Conservation (phyloP, 2,797 vertebrate species). For the Carduelis carduelis region DNA sequence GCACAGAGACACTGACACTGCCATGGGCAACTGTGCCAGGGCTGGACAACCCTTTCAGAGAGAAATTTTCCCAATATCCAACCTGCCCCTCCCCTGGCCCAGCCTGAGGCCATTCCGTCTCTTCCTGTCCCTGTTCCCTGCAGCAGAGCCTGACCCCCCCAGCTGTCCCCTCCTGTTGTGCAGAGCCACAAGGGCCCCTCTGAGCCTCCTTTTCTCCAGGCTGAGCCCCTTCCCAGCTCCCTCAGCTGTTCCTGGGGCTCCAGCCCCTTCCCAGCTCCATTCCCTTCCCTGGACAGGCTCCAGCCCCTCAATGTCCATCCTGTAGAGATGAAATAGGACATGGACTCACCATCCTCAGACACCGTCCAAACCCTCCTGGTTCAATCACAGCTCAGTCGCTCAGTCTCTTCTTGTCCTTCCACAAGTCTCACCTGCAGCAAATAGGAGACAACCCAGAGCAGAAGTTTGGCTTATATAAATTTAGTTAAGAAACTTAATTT, state of each 20-base stretch:
- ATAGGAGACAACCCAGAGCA: background rate
- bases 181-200: background rate
- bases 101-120: background rate
- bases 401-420: background rate
- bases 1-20: too few species aligned
- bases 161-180: background rate
- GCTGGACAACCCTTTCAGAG: accelerated
- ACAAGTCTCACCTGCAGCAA: conserved; percentile 18
- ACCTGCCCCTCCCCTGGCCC: accelerated
- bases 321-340: background rate
- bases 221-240: background rate
- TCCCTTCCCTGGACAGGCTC: accelerated
- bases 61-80: accelerated
- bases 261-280: accelerated
- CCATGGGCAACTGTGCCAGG: background rate
- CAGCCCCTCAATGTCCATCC: background rate
- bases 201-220: background rate
- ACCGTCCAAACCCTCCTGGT: background rate
- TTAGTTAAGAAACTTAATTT: background rate
- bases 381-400: background rate
- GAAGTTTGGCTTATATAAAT: background rate
- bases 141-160: background rate
- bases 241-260: background rate
- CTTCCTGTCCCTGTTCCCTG: background rate
- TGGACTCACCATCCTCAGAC: conserved; percentile 55